Conservation (phyloP, 2,113 vertebrate species). For the Chaetura pelagica region DNA sequence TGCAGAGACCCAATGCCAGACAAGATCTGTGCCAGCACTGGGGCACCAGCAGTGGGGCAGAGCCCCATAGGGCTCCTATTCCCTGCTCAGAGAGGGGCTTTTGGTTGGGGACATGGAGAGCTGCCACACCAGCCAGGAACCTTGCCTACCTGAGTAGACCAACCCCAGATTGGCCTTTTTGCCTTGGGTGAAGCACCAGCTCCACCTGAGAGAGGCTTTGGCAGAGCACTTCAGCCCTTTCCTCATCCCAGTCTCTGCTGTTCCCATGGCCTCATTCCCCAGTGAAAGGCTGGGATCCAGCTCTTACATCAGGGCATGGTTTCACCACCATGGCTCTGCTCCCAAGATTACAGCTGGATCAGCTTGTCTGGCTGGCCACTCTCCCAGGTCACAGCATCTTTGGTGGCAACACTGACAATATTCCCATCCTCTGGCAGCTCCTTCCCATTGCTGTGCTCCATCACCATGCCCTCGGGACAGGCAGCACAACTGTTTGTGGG, state of each 20-base stretch:
- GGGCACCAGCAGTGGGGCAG: not conserved
- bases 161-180: not conserved
- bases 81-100: not conserved
- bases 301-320: not conserved
- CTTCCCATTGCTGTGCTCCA: accelerated
- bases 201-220: accelerated
- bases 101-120: not conserved
- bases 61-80: not conserved
- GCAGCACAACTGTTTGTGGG: accelerated
- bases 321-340: not conserved
- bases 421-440: not conserved
- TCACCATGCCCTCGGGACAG: accelerated
- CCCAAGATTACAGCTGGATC: not conserved
- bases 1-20: not conserved
- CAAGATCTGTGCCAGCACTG: not conserved
- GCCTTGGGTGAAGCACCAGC: not conserved
- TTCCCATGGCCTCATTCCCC: not conserved
- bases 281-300: not conserved
- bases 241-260: not conserved
- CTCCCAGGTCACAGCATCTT: not conserved
- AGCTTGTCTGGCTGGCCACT: not conserved
- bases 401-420: not conserved
- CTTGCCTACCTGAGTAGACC: too few relatives aligned
- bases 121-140: not conserved
- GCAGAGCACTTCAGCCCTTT: not conserved